phyloP scores from a whole-genome alignment of 2,888 invertebrate genomes.

The Cabera pusaria region DNA sequence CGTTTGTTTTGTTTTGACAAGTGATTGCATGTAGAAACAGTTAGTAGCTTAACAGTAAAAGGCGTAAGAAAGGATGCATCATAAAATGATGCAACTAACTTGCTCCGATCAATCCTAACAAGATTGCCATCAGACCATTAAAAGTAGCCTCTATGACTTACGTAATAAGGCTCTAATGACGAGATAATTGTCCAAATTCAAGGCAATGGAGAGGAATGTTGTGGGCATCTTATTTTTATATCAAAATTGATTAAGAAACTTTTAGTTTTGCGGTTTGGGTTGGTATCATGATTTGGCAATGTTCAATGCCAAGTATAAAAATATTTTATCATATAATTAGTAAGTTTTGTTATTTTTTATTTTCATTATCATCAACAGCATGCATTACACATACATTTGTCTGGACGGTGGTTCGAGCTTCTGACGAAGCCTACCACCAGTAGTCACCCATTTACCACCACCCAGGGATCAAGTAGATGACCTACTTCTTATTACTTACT shows the following conservation, averaged over 20 bases:
- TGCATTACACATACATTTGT: no score
- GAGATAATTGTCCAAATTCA: conserved; percentile 19
- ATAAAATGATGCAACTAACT: conserved; percentile 8
- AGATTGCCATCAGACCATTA: conserved; percentile 9
- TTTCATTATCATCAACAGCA: no score
- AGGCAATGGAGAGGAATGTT: conserved; percentile 14
- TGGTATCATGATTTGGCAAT: conserved; percentile 2
- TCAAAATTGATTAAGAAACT: conserved; percentile 4
- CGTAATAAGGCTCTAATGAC: conserved; percentile 16
- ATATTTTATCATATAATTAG: no score
- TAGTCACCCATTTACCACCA: no score
- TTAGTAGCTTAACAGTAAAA: no score
- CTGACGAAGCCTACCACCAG: no score
- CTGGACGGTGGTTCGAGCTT: no score
- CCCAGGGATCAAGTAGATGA: no score
- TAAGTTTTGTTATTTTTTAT: no score
- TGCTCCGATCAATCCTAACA: conserved; percentile 8
- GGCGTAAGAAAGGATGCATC: conserved; percentile 11
- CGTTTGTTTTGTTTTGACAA: no score
- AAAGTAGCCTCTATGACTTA: conserved; percentile 16
- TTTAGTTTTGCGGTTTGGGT: conserved; percentile 4
- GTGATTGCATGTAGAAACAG: no score
- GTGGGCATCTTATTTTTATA: conserved; percentile 10
- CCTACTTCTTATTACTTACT: no score
- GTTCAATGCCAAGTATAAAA: conserved; percentile 1